Evolutionary conservation across 23 tunicate species (phyloP).

Genomic region (Ciona savignyi): DNA sequence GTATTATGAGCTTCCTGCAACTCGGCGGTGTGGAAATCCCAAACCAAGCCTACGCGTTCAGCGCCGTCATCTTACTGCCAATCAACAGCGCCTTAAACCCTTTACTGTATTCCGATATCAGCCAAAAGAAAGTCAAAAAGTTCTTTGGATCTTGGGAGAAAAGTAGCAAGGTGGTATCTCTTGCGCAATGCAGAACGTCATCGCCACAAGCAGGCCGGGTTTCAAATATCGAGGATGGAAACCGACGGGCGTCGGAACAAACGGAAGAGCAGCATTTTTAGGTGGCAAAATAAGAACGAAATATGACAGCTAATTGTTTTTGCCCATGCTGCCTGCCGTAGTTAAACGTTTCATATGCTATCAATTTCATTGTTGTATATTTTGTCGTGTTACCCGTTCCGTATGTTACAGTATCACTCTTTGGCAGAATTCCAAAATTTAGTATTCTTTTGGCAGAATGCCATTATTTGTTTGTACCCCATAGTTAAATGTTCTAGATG

Average conservation of each 20-base stretch:
- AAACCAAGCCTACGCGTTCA: slow-evolving; percentile 42
- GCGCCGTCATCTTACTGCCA: slow-evolving; percentile 67
- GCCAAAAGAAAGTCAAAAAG: not conserved
- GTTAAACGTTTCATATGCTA: too few species aligned
- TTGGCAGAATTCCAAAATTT: not conserved
- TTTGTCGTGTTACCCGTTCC: too few species aligned
- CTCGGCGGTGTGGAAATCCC: slow-evolving; percentile 26
- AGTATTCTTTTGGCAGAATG: too few species aligned
- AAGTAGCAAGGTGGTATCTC: not conserved
- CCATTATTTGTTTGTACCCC: too few species aligned
- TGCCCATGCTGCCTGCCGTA: too few species aligned
- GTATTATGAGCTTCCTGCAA: slow-evolving; percentile 54
- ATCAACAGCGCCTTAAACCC: slow-evolving; percentile 84
- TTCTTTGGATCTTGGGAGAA: not conserved
- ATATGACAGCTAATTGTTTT: not conserved
- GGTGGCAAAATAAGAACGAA: not conserved
- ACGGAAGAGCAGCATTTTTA: not conserved
- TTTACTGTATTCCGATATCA: slow-evolving; percentile 53
- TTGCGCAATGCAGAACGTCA: not conserved
- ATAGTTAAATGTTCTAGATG: too few species aligned
- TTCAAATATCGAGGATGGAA: not conserved
- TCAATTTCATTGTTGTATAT: too few species aligned
- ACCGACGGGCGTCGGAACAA: not conserved
- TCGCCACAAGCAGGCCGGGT: not conserved
- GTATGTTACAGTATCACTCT: not conserved